Conservation (phyloP, 1,140 invertebrate genomes). For the Sycophaga agraensis region DNA sequence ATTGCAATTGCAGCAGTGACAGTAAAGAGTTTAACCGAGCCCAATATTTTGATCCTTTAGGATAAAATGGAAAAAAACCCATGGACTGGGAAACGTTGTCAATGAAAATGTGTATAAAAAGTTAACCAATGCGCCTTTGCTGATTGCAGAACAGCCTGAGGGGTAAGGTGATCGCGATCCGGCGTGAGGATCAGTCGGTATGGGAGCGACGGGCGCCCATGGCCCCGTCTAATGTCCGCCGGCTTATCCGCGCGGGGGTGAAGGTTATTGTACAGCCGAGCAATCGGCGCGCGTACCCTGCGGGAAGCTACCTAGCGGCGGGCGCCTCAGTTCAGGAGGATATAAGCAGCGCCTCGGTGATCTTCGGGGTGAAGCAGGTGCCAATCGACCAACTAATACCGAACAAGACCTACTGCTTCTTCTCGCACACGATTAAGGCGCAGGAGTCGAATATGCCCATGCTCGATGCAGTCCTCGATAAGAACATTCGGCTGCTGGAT, state of each 20-base stretch:
- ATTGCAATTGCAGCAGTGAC: too few species aligned
- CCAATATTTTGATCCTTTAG: too few species aligned
- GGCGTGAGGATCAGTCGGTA: slow-evolving; percentile 93
- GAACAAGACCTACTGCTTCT: slow-evolving; percentile 97
- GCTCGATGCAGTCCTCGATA: slow-evolving; percentile 92
- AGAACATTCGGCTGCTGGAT: slow-evolving; percentile 95
- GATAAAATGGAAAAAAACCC: too few species aligned
- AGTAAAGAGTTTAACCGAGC: too few species aligned
- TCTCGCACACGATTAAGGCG: slow-evolving; percentile 99
- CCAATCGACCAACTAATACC: slow-evolving; percentile 92
- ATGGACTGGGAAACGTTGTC: too few species aligned
- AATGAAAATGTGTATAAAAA: too few species aligned
- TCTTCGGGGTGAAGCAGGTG: slow-evolving; percentile 97
- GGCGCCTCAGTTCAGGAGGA: slow-evolving; percentile 95
- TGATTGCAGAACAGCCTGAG: slow-evolving; percentile 43
- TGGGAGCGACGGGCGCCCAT: slow-evolving; percentile 98
- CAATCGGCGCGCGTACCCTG: slow-evolving; percentile 95
- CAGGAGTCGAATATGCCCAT: slow-evolving; percentile 98
- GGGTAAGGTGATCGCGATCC: slow-evolving; percentile 75
- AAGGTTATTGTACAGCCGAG: slow-evolving; percentile 98
- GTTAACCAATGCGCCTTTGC: too few species aligned
- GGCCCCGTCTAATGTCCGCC: slow-evolving; percentile 86
- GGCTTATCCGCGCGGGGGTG: slow-evolving; percentile 81
- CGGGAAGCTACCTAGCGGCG: slow-evolving; percentile 69
- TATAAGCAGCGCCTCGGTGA: slow-evolving; percentile 91